Evolutionary conservation across 2,113 vertebrate genomes (phyloP).

Genomic region (Chaetodon trifascialis): DNA sequence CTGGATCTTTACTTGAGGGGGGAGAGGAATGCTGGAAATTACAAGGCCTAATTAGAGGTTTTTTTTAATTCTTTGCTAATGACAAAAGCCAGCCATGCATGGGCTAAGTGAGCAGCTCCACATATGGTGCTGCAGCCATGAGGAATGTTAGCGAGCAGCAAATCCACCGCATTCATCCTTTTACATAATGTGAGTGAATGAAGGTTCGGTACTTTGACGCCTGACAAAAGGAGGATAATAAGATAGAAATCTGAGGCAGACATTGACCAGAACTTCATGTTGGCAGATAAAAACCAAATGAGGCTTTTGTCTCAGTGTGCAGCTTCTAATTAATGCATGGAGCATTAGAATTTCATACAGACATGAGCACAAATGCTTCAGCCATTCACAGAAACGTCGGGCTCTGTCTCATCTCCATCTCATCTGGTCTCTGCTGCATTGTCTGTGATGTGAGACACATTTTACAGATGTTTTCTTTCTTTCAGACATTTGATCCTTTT

Average conservation of each 20-base stretch:
- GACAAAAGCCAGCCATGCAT: constrained; percentile 64
- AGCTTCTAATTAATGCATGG: constrained; percentile 9
- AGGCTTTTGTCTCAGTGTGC: not conserved
- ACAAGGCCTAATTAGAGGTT: constrained; percentile 32
- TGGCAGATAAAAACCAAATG: not conserved
- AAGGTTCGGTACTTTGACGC: not conserved
- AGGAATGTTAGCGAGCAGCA: constrained; percentile 56
- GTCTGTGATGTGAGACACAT: not conserved
- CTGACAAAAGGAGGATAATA: not conserved
- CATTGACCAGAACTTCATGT: not conserved
- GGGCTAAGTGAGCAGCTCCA: constrained; percentile 56
- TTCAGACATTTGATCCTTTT: not conserved
- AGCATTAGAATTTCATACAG: not conserved
- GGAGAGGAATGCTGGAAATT: constrained; percentile 14
- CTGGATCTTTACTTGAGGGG: constrained; percentile 35
- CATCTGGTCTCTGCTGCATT: not conserved
- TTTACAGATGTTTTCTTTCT: not conserved
- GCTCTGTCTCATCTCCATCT: not conserved
- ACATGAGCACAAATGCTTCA: not conserved
- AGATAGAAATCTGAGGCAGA: not conserved
- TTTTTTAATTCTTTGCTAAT: constrained; percentile 59
- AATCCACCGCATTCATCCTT: constrained; percentile 33
- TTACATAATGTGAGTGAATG: not conserved
- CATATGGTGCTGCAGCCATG: constrained; percentile 73
- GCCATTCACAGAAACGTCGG: not conserved